phyloP scores from a whole-genome alignment of 2,797 vertebrate genomes.

The Hemitrygon akajei region DNA sequence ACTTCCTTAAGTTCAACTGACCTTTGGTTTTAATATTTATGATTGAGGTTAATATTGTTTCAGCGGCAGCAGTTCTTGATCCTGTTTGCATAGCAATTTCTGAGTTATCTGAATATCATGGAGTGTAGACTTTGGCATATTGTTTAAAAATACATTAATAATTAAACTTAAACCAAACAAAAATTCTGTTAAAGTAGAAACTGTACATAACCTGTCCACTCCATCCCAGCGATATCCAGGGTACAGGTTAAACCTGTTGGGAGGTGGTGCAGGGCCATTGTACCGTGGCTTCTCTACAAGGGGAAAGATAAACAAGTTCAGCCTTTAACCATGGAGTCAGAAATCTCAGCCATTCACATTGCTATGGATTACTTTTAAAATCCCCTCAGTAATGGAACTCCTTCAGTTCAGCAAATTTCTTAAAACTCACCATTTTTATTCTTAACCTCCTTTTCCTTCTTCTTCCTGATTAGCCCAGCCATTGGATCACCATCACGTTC shows the following conservation, averaged over 20 bases:
- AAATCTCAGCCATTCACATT: neutral
- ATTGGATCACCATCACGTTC: conserved; percentile 93
- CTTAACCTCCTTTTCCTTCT: conserved; percentile 67
- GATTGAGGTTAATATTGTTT: neutral
- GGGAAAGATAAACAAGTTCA: neutral
- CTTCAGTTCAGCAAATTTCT: neutral
- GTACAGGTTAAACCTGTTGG: conserved; percentile 84
- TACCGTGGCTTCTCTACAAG: conserved; percentile 74
- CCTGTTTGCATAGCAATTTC: neutral
- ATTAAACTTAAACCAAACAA: neutral
- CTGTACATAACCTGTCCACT: conserved; percentile 72
- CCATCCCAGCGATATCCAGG: conserved; percentile 97
- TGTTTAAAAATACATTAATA: neutral
- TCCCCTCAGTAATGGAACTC: neutral
- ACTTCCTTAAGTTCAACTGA: neutral
- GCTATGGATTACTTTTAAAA: neutral
- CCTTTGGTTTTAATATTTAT: neutral
- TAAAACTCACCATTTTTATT: conserved; percentile 45
- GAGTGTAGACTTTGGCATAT: neutral
- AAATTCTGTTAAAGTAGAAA: neutral
- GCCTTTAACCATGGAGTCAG: neutral
- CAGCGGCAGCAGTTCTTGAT: neutral
- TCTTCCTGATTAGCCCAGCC: conserved; percentile 83
- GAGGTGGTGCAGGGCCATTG: conserved; percentile 78
- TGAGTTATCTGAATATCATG: neutral